phyloP scores from a whole-genome alignment of 2,888 invertebrate genomes.

The Drosophila borborema region DNA sequence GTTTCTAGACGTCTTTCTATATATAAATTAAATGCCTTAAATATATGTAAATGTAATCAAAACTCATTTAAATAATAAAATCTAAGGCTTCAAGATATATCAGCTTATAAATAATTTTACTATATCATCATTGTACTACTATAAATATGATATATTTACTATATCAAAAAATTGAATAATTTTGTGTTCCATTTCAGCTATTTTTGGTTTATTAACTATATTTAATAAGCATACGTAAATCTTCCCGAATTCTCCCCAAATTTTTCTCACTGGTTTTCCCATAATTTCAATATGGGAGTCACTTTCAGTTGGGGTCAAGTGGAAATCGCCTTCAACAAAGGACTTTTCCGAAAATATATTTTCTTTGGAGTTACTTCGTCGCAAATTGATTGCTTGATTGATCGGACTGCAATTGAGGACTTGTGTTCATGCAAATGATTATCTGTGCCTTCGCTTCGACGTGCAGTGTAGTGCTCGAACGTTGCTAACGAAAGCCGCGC shows the following conservation, averaged over 20 bases:
- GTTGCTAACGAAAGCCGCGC: slow-evolving; percentile 50
- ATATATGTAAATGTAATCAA: background rate
- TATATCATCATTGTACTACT: too few relatives aligned
- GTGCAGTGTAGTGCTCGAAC: slow-evolving; percentile 2
- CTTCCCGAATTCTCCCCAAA: too few relatives aligned
- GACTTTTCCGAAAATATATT: background rate
- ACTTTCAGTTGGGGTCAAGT: background rate
- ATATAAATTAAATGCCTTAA: background rate
- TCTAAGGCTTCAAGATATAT: background rate
- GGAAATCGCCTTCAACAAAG: background rate
- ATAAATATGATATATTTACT: too few relatives aligned
- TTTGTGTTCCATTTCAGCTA: too few relatives aligned
- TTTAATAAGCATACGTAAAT: too few relatives aligned
- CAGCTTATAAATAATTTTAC: background rate
- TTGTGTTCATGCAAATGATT: slow-evolving; percentile 52
- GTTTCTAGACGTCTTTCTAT: background rate
- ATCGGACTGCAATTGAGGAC: slow-evolving; percentile 37
- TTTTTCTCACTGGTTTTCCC: too few relatives aligned
- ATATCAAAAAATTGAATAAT: too few relatives aligned
- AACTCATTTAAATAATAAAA: background rate
- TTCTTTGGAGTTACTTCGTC: slow-evolving; percentile 5
- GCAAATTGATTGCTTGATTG: slow-evolving; percentile 55
- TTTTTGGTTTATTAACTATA: too few relatives aligned
- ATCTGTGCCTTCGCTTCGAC: slow-evolving; percentile 26
- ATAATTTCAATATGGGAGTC: background rate